These are phyloP conservation scores for Agelaius tricolor DNA, from an alignment of 2,113 vertebrate species.

Conservation along the genomic window DNA sequence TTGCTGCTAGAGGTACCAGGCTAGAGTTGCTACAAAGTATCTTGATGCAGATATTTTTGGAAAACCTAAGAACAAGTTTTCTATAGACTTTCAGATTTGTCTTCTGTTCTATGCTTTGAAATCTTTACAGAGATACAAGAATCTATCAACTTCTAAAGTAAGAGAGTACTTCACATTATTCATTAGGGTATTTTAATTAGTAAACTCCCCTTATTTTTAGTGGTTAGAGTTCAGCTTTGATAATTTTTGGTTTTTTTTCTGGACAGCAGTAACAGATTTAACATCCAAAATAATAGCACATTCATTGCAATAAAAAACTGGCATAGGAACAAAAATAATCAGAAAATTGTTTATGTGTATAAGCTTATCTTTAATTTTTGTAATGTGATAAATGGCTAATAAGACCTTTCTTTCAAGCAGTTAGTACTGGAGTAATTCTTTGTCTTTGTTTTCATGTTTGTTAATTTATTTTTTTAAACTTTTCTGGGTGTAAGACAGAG, in stretches of 20 bases:
- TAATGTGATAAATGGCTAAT: not conserved
- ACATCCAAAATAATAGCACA: not conserved
- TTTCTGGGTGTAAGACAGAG: constrained; percentile 82
- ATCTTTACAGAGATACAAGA: not conserved
- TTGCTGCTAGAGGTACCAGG: not conserved
- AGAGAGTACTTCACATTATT: not conserved
- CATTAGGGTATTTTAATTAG: not conserved
- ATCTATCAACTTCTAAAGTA: not conserved
- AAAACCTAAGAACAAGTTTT: not conserved
- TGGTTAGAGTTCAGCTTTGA: not conserved
- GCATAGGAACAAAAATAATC: not conserved
- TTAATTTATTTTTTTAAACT: not conserved
- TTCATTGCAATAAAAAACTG: not conserved
- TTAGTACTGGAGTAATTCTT: not conserved
- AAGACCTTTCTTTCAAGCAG: not conserved
- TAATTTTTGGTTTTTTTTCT: not conserved
- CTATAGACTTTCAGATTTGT: not conserved
- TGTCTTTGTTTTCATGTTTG: not conserved
- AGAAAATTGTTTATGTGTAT: not conserved
- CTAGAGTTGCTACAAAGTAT: not conserved
- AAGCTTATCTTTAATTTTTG: not conserved
- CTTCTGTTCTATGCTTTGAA: not conserved
- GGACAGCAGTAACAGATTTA: not conserved
- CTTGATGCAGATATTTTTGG: not conserved
- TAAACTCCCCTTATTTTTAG: fast-evolving